phyloP scores from a whole-genome alignment of 1,140 invertebrate species.

The Linepithema humile region DNA sequence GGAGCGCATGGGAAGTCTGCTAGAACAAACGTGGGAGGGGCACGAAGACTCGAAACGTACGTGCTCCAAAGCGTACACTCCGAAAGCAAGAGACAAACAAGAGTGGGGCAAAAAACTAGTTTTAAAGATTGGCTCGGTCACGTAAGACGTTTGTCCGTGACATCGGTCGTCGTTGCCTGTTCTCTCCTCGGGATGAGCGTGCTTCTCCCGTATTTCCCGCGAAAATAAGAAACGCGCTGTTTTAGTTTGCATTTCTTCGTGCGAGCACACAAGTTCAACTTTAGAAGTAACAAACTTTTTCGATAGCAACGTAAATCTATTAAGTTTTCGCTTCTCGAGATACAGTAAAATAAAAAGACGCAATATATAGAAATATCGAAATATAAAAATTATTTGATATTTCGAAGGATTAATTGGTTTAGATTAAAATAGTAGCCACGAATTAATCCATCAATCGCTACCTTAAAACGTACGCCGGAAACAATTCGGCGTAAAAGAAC shows the following conservation, averaged over 20 bases:
- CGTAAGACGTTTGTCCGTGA: constrained; percentile 53
- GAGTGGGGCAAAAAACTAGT: constrained; percentile 37
- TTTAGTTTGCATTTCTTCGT: not conserved
- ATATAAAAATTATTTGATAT: not conserved
- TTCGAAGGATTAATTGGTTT: not conserved
- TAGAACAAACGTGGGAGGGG: constrained; percentile 28
- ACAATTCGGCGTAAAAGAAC: constrained; percentile 20
- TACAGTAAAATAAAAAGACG: not conserved
- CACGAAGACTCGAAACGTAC: constrained; percentile 25
- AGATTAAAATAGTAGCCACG: not conserved
- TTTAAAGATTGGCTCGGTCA: constrained; percentile 45
- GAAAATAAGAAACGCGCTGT: not conserved
- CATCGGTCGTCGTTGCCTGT: constrained; percentile 35
- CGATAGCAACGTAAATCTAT: not conserved
- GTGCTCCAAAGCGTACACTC: constrained; percentile 25
- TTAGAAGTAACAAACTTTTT: not conserved
- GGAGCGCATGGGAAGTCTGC: constrained; percentile 17
- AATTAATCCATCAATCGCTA: constrained; percentile 43
- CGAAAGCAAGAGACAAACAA: constrained; percentile 54
- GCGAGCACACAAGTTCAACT: not conserved
- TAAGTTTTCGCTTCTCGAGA: not conserved
- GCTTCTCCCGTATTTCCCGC: not conserved
- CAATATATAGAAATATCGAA: not conserved
- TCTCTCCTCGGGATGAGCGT: not conserved
- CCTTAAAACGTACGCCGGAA: constrained; percentile 11